These are phyloP conservation scores for Drosophila miranda DNA, from an alignment of 1,140 invertebrate species.

Conservation along the genomic window DNA sequence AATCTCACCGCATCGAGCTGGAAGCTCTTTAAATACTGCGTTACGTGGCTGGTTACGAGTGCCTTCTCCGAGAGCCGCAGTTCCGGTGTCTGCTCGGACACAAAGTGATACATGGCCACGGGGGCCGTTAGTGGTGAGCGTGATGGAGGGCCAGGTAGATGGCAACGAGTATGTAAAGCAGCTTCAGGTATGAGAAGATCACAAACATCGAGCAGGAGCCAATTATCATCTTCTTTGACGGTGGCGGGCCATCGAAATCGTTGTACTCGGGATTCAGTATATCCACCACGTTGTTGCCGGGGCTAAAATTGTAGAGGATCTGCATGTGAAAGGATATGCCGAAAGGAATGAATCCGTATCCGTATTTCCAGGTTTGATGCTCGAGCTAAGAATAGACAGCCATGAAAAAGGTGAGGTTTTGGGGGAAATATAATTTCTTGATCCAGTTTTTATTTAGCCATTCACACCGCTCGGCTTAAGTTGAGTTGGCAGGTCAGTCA, in stretches of 20 bases:
- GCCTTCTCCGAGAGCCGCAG: conserved; percentile 58
- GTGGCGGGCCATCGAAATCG: conserved; percentile 63
- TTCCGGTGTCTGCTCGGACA: conserved; percentile 64
- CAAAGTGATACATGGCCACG: conserved; percentile 75
- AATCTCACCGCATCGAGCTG: conserved; percentile 71
- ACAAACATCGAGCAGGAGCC: conserved; percentile 79
- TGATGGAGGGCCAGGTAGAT: conserved; percentile 73
- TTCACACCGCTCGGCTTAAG: conserved; percentile 1
- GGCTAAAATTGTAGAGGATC: conserved; percentile 25
- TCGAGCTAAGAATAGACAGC: no score
- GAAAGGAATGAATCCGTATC: no score
- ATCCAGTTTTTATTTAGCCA: conserved; percentile 26
- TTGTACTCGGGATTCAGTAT: conserved; percentile 61
- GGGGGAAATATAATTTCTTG: conserved; percentile 27
- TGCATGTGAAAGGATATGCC: conserved; percentile 45
- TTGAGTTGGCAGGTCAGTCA: conserved; percentile 3
- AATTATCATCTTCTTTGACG: conserved; percentile 55
- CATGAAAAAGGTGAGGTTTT: no score
- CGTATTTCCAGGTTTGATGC: no score
- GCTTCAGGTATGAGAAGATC: conserved; percentile 74
- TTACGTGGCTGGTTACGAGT: conserved; percentile 59
- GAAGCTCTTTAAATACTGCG: conserved; percentile 72
- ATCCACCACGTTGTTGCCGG: conserved; percentile 52
- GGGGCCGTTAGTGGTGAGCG: conserved; percentile 29
- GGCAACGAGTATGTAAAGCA: conserved; percentile 74